phyloP scores from a whole-genome alignment of 2,113 vertebrate species.

The Pristiophorus japonicus region DNA sequence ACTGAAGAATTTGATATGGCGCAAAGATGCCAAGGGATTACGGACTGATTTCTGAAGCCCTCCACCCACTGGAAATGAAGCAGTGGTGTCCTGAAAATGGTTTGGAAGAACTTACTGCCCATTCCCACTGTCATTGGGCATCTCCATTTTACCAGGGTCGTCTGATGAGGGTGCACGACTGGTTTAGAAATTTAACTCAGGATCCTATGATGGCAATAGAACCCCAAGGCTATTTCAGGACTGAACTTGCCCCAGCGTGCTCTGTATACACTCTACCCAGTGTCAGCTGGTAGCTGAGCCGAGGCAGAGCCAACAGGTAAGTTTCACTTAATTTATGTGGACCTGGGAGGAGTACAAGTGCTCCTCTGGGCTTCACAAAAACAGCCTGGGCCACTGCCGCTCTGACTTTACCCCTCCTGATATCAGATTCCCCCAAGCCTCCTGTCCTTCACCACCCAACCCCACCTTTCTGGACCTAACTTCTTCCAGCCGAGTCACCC shows the following conservation, averaged over 20 bases:
- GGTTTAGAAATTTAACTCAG: constrained; percentile 42
- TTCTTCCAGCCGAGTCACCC: too few relatives aligned
- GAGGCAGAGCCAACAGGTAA: not conserved
- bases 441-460: not conserved
- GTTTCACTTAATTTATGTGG: not conserved
- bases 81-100: not conserved
- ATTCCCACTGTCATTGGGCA: constrained; percentile 40
- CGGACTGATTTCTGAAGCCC: not conserved
- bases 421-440: not conserved
- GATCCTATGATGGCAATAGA: not conserved
- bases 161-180: constrained; percentile 2
- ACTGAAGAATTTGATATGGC: constrained; percentile 54
- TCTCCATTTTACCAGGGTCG: constrained; percentile 43
- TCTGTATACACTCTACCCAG: too few relatives aligned
- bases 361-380: not conserved
- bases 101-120: constrained; percentile 31
- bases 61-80: not conserved
- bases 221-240: constrained; percentile 45
- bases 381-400: not conserved
- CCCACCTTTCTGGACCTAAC: not conserved
- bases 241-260: not conserved
- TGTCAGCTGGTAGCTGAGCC: not conserved
- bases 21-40: constrained; percentile 47
- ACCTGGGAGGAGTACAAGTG: too few relatives aligned
- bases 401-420: not conserved